These are phyloP conservation scores for Tiaroga cobitis DNA, from an alignment of 2,797 vertebrate genomes.

Conservation along the genomic window DNA sequence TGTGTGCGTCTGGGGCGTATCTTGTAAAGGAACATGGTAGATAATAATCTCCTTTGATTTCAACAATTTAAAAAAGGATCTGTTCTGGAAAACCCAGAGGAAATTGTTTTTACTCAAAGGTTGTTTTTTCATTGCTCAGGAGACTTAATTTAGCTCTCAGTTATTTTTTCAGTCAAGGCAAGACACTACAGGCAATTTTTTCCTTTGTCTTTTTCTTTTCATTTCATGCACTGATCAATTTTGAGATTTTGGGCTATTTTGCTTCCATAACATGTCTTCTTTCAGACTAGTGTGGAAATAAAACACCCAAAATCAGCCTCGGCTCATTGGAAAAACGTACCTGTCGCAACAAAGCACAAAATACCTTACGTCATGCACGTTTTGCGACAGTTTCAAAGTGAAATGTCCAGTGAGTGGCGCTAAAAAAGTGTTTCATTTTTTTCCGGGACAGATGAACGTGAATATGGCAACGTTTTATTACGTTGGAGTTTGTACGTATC, in stretches of 20 bases:
- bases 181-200: background rate
- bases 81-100: conserved; percentile 11
- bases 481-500: too few relatives aligned
- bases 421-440: too few relatives aligned
- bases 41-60: conserved; percentile 42
- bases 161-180: background rate
- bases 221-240: background rate
- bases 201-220: background rate
- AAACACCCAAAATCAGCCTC: background rate
- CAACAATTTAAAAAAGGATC: background rate
- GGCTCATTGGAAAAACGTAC: too few relatives aligned
- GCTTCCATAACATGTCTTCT: background rate
- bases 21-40: conserved; percentile 31
- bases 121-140: background rate
- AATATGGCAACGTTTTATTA: too few relatives aligned
- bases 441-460: too few relatives aligned
- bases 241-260: background rate
- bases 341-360: too few relatives aligned
- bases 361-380: too few relatives aligned
- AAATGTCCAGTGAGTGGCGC: too few relatives aligned
- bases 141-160: background rate
- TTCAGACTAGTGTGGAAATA: background rate
- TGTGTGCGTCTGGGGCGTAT: background rate
- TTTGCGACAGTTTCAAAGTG: too few relatives aligned
- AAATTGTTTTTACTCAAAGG: background rate